Evolutionary conservation across 2,113 vertebrate species (phyloP).

Genomic region (Asarcornis scutulata): DNA sequence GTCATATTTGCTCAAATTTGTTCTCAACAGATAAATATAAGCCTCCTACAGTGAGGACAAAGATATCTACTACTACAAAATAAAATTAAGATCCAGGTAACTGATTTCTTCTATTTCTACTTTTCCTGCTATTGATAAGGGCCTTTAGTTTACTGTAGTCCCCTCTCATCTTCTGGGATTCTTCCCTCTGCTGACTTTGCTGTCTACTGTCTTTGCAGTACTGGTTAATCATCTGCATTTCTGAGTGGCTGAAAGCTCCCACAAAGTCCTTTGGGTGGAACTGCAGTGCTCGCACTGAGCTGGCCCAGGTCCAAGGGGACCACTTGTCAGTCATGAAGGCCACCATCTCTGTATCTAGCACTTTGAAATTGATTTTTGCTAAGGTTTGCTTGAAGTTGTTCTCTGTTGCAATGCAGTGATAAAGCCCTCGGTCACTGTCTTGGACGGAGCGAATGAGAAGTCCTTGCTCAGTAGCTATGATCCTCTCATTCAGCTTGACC

Average conservation of each 20-base stretch:
- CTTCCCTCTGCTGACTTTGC: constrained; percentile 77
- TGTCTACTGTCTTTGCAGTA: constrained; percentile 94
- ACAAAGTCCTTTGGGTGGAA: constrained; percentile 89
- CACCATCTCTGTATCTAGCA: constrained; percentile 87
- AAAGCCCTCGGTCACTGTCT: constrained; percentile 89
- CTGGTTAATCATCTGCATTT: constrained; percentile 91
- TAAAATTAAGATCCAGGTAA: constrained; percentile 82
- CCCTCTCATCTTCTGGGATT: constrained; percentile 82
- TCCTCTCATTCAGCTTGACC: constrained; percentile 92
- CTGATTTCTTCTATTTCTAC: constrained; percentile 92
- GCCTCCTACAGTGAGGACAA: constrained; percentile 29
- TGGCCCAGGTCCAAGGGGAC: constrained; percentile 88
- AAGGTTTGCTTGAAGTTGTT: constrained; percentile 96
- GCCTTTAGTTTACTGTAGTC: constrained; percentile 95
- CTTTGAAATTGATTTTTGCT: constrained; percentile 92
- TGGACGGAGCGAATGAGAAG: constrained; percentile 91
- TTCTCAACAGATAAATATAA: constrained; percentile 51
- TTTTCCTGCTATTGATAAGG: constrained; percentile 92
- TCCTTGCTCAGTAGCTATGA: constrained; percentile 90
- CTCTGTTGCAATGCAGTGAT: constrained; percentile 94
- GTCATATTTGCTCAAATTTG: constrained; percentile 46
- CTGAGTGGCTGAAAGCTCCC: constrained; percentile 86
- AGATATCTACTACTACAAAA: not conserved
- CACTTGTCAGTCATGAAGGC: constrained; percentile 86
- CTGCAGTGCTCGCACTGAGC: constrained; percentile 76